phyloP scores from a whole-genome alignment of 2,888 invertebrate species.

The Drosophila phalerata region DNA sequence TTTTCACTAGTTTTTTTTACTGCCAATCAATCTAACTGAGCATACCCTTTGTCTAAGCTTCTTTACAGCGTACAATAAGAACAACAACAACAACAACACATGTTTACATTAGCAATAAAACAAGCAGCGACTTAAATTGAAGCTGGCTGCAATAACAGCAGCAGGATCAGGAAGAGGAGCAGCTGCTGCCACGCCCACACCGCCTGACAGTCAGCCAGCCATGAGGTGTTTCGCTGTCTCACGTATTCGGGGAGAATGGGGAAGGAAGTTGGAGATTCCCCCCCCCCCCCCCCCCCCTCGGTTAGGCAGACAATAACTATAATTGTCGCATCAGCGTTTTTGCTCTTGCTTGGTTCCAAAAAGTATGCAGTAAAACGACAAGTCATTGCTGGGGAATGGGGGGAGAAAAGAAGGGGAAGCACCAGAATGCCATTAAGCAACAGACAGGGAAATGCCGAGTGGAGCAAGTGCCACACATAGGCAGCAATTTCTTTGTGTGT shows the following conservation, averaged over 20 bases:
- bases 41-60: neutral
- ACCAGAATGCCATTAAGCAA: slow-evolving; percentile 55
- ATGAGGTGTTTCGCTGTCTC: slow-evolving; percentile 53
- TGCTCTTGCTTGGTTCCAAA: slow-evolving; percentile 43
- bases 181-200: slow-evolving; percentile 33
- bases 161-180: slow-evolving; percentile 14
- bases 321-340: slow-evolving; percentile 79
- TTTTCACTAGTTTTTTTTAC: too few species aligned
- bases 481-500: slow-evolving; percentile 49
- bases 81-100: slow-evolving; percentile 36
- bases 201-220: slow-evolving; percentile 8
- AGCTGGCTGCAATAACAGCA: slow-evolving; percentile 43
- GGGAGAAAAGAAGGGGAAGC: slow-evolving; percentile 4
- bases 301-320: slow-evolving; percentile 78
- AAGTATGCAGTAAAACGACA: slow-evolving; percentile 66
- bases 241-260: slow-evolving; percentile 48
- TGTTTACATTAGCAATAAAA: slow-evolving; percentile 75
- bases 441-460: slow-evolving; percentile 46
- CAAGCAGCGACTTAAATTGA: slow-evolving; percentile 57
- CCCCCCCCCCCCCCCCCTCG: slow-evolving; percentile 44
- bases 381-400: slow-evolving; percentile 42
- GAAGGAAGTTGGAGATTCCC: slow-evolving; percentile 23
- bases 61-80: slow-evolving; percentile 14
- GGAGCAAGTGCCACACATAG: slow-evolving; percentile 44
- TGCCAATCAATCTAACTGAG: neutral